Percentiles rank a stretch among this genome's conserved stretches.
Evolutionary conservation across 2,888 invertebrate genomes (phyloP).

Genomic region (Amiota mariae): DNA sequence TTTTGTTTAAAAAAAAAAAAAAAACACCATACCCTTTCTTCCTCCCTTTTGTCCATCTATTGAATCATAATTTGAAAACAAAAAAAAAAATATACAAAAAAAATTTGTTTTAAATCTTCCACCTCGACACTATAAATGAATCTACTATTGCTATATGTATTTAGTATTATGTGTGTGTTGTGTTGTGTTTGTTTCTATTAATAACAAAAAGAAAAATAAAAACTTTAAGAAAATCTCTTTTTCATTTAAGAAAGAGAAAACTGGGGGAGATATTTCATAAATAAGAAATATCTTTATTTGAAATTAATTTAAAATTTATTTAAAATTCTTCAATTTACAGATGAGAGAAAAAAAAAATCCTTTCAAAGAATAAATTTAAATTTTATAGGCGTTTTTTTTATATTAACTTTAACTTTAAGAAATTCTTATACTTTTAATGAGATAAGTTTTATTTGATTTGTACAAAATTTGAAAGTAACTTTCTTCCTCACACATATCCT

Average conservation of each 20-base stretch:
- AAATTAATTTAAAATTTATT: background rate
- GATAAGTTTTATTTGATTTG: too few relatives aligned
- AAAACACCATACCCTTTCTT: constrained; percentile 24
- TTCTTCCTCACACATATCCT: too few relatives aligned
- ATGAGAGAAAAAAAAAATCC: background rate
- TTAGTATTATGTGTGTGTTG: background rate
- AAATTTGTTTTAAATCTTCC: constrained; percentile 13
- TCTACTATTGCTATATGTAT: background rate
- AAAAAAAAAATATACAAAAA: background rate
- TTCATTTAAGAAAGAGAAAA: background rate
- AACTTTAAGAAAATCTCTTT: background rate
- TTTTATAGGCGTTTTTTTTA: too few relatives aligned
- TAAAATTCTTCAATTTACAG: background rate
- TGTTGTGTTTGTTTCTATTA: constrained; percentile 11
- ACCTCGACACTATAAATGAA: constrained; percentile 10
- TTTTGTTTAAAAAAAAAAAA: too few relatives aligned
- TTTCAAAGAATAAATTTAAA: too few relatives aligned
- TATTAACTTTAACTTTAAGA: too few relatives aligned
- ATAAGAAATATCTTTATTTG: background rate
- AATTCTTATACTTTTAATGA: too few relatives aligned
- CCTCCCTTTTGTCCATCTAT: background rate
- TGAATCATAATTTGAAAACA: background rate
- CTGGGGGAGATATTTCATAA: background rate
- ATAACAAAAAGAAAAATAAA: constrained; percentile 1
- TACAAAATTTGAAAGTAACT: too few relatives aligned